Conservation (phyloP, 2,797 vertebrate genomes). For the Oceanodroma leucorhoa region DNA sequence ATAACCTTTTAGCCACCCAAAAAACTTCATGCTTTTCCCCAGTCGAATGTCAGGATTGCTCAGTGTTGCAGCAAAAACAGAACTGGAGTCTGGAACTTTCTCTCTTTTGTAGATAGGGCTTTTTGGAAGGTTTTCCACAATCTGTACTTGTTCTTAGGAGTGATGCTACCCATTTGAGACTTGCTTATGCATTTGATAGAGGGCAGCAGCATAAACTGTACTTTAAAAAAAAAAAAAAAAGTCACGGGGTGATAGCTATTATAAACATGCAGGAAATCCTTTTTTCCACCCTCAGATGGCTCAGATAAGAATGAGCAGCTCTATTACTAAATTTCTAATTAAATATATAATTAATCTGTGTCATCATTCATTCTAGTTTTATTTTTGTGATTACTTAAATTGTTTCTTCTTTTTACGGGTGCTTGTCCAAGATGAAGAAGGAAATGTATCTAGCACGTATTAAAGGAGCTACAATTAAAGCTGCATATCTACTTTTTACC, state of each 20-base stretch:
- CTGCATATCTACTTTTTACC: neutral
- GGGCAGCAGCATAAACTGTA: neutral
- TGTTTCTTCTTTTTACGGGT: neutral
- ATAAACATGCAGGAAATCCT: neutral
- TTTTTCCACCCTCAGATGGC: neutral
- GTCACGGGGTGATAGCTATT: neutral
- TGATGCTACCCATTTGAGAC: neutral
- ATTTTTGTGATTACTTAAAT: neutral
- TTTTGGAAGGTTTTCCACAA: neutral
- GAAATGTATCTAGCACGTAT: neutral
- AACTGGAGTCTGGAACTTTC: neutral
- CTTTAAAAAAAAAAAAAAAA: neutral
- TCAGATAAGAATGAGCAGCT: neutral
- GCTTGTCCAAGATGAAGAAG: neutral
- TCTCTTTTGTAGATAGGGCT: neutral
- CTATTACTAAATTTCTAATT: neutral
- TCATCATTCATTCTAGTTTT: neutral
- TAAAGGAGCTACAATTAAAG: neutral
- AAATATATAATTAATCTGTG: neutral
- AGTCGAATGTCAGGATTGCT: neutral
- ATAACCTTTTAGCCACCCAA: neutral
- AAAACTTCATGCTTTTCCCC: neutral
- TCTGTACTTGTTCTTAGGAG: neutral
- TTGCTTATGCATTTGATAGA: neutral
- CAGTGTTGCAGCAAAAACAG: neutral